Conservation (phyloP, 2,888 invertebrate genomes). For the Tachina fera region DNA sequence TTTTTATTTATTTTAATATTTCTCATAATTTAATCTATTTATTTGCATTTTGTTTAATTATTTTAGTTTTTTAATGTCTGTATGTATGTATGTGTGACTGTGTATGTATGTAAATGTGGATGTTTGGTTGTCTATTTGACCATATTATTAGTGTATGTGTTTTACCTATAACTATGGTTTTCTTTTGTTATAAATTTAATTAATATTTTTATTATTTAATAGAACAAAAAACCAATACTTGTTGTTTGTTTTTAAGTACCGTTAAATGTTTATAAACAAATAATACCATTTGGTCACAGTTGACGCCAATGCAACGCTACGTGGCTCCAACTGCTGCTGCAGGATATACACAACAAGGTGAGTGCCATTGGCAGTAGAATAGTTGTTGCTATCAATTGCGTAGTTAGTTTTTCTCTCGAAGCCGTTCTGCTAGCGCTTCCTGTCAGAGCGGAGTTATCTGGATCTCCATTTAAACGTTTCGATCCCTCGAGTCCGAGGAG, state of each 20-base stretch:
- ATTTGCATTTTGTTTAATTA: slow-evolving; percentile 65
- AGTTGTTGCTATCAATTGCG: slow-evolving; percentile 26
- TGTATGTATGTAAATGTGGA: slow-evolving; percentile 6
- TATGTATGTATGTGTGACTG: background rate
- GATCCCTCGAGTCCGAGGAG: slow-evolving; percentile 82
- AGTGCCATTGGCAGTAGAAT: slow-evolving; percentile 32
- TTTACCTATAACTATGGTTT: slow-evolving; percentile 47
- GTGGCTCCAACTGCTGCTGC: slow-evolving; percentile 35
- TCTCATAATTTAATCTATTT: slow-evolving; percentile 64
- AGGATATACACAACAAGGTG: slow-evolving; percentile 26
- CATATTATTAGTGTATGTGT: slow-evolving; percentile 43
- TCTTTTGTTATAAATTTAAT: slow-evolving; percentile 63
- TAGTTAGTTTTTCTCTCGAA: slow-evolving; percentile 19
- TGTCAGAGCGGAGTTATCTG: slow-evolving; percentile 83
- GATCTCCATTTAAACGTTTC: slow-evolving; percentile 81
- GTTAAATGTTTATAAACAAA: slow-evolving; percentile 61
- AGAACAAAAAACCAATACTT: slow-evolving; percentile 60
- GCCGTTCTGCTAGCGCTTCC: slow-evolving; percentile 75
- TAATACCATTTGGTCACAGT: slow-evolving; percentile 77
- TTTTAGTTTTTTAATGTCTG: slow-evolving; percentile 33
- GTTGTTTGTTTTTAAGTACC: slow-evolving; percentile 36
- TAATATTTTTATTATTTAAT: slow-evolving; percentile 48
- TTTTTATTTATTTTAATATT: slow-evolving; percentile 53
- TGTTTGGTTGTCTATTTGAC: slow-evolving; percentile 24
- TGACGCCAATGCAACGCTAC: slow-evolving; percentile 69